phyloP scores from a whole-genome alignment of 2,888 invertebrate species.

The Ditylenchus weischeri region DNA sequence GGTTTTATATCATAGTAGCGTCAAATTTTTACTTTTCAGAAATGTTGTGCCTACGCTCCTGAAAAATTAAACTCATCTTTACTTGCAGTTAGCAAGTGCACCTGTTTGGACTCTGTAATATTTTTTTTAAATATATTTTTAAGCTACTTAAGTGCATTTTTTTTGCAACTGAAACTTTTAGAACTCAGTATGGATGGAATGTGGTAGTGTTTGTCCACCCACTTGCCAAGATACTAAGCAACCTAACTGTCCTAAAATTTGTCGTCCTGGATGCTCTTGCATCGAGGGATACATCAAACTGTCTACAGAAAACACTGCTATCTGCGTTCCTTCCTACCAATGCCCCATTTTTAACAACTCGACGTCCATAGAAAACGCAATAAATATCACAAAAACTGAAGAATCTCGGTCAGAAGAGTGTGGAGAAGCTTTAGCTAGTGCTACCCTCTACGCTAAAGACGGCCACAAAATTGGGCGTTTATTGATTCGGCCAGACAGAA shows the following conservation, averaged over 20 bases:
- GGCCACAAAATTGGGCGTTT: slow-evolving; percentile 17
- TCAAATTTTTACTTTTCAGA: background rate
- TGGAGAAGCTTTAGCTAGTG: slow-evolving; percentile 25
- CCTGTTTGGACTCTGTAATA: slow-evolving; percentile 1
- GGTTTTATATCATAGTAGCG: no score
- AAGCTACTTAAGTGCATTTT: background rate
- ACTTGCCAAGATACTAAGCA: background rate
- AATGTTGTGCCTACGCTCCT: slow-evolving; percentile 12
- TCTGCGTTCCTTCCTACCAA: background rate
- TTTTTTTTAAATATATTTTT: background rate
- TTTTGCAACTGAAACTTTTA: background rate
- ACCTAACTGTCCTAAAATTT: slow-evolving; percentile 2
- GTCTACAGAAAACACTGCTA: background rate
- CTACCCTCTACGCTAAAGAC: slow-evolving; percentile 15
- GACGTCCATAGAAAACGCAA: background rate
- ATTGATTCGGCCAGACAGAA: slow-evolving; percentile 15
- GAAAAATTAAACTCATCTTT: background rate
- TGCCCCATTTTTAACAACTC: background rate
- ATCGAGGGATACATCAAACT: background rate
- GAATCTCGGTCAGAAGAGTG: background rate
- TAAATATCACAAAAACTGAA: background rate
- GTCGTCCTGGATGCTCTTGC: slow-evolving; percentile 11
- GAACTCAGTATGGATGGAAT: slow-evolving; percentile 6
- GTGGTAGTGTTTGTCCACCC: slow-evolving; percentile 6
- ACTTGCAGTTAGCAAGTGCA: background rate